Conservation (phyloP, 1,140 invertebrate genomes). For the Eubasilissa regina region DNA sequence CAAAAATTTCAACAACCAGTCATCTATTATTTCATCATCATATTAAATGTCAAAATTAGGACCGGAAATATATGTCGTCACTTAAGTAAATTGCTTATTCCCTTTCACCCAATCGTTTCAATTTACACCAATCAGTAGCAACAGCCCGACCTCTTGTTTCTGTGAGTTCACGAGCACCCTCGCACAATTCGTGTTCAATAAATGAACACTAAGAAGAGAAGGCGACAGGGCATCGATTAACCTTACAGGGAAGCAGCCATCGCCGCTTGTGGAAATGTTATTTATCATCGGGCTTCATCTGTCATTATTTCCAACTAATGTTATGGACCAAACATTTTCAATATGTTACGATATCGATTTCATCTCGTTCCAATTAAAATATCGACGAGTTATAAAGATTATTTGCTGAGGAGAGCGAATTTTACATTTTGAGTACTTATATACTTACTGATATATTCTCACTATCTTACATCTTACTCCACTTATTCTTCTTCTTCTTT, state of each 20-base stretch:
- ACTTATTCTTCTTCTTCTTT: too few relatives aligned
- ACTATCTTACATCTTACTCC: too few relatives aligned
- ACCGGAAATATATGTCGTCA: constrained; percentile 40
- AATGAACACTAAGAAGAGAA: constrained; percentile 24
- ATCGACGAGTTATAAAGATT: too few relatives aligned
- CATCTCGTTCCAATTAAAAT: too few relatives aligned
- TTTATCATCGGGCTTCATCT: constrained; percentile 8
- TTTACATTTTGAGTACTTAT: too few relatives aligned
- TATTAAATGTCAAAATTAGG: neutral
- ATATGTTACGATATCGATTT: too few relatives aligned
- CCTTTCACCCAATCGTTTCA: constrained; percentile 53
- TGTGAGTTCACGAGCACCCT: constrained; percentile 43
- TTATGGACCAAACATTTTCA: too few relatives aligned
- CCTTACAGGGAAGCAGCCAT: constrained; percentile 48
- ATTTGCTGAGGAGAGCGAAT: too few relatives aligned
- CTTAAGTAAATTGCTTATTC: constrained; percentile 39
- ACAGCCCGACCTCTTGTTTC: constrained; percentile 32
- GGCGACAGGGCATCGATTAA: constrained; percentile 43
- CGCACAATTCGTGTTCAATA: constrained; percentile 50
- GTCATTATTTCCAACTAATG: neutral
- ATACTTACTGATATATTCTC: too few relatives aligned
- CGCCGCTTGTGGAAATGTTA: neutral
- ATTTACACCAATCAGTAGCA: constrained; percentile 49
- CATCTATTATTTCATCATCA: neutral
- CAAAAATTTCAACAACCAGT: too few relatives aligned